These are phyloP conservation scores for Pimephales promelas DNA, from an alignment of 2,113 vertebrate genomes.

Conservation along the genomic window DNA sequence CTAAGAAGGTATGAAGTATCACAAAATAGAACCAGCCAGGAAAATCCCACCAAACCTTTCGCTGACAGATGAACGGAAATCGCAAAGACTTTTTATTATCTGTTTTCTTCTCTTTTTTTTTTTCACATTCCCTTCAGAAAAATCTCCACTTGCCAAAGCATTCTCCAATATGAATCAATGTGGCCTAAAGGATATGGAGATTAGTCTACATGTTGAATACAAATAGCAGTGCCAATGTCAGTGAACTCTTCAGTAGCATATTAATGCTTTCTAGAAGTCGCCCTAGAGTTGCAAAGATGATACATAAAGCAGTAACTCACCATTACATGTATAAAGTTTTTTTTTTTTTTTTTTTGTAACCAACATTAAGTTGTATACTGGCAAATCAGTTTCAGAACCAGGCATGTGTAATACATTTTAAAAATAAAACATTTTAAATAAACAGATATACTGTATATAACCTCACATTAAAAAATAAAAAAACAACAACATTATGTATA, in stretches of 20 bases:
- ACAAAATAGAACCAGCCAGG: constrained; percentile 39
- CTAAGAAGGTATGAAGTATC: constrained; percentile 39
- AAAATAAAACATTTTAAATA: too few relatives aligned
- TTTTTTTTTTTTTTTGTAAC: background rate
- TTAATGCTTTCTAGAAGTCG: constrained; percentile 16
- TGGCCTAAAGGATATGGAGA: constrained; percentile 28
- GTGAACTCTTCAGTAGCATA: constrained; percentile 10
- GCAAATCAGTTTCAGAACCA: background rate
- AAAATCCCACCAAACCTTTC: constrained; percentile 28
- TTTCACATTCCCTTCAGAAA: constrained; percentile 5
- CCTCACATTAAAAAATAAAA: too few relatives aligned
- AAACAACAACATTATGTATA: too few relatives aligned
- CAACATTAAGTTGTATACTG: background rate
- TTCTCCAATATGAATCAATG: constrained; percentile 22
- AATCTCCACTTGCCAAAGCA: constrained; percentile 6
- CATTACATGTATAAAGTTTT: background rate
- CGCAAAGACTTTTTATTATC: constrained; percentile 24
- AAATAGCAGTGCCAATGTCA: constrained; percentile 24
- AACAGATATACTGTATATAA: too few relatives aligned
- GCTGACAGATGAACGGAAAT: constrained; percentile 41
- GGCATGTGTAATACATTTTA: too few relatives aligned
- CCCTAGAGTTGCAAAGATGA: background rate
- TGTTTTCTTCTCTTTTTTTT: background rate
- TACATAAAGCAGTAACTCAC: background rate
- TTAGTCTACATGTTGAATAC: constrained; percentile 37